Evolutionary conservation across 2,113 vertebrate species (phyloP), one percentile per base, ranked within the genome.

Genomic region (Lipophrys pholis): DNA sequence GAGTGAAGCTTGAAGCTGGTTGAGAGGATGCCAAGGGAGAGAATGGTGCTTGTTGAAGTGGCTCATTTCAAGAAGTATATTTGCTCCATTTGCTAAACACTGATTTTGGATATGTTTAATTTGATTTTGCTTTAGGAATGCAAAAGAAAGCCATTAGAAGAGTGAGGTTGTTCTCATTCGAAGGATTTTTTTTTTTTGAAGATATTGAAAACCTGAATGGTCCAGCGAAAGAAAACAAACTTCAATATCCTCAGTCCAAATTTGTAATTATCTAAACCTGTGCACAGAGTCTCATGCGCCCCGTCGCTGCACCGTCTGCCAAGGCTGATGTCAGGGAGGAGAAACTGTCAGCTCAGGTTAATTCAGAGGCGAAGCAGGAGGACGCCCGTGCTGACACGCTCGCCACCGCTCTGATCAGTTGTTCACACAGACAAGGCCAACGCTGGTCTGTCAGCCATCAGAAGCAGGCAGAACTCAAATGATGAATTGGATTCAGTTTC

Each of bases 341-440:
- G 38, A 40, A 45, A 60, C 75, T 87, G 67, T 82, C 86, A 67
- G 51, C 10, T 51, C 36, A 48, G 55, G 75, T 85, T 87, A 83
- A 60, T 16, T 38, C 7, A 48, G 49, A 82, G 51, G 30, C n/a
- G 45, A 41, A 67, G 66, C 36, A 73, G 62, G 38, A 61, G 39
- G 59, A 83, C 39, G 12, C 21, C 52, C 15, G 21, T 4, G 21
- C 21, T 30, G 21, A 3, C 48, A 59, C 54, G 4, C 48, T 45
- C 48, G 45, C 30, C 7, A 0, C 49, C 39, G 54, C 40, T 69
- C 38, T 72, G 76, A 83, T 30, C 21, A 30, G 21, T 30, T 30
- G 21, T 30, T 30, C 77, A 79, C 35, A 8, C 57, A 62, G 17
- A 77, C 65, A 78, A 70, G 46, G 45, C 54, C 11, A 21, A 58